phyloP scores from a whole-genome alignment of 2,113 vertebrate species.

The Nothocercus julius region DNA sequence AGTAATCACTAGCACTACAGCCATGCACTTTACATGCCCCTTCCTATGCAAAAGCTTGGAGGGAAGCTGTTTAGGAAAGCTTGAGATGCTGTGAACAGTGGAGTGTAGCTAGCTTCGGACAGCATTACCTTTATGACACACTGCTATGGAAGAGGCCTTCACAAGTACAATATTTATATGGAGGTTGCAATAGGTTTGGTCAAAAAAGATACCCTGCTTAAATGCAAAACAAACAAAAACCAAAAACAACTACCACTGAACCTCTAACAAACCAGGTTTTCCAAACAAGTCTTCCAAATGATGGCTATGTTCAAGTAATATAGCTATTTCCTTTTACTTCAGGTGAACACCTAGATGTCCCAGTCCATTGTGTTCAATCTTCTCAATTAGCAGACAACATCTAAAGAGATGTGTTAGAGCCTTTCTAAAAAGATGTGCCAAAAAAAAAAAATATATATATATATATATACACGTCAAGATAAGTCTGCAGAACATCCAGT shows the following conservation, averaged over 20 bases:
- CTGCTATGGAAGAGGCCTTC: neutral
- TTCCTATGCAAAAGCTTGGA: neutral
- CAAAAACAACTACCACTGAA: neutral
- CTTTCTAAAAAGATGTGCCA: neutral
- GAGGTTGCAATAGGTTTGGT: neutral
- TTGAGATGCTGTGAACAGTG: neutral
- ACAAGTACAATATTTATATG: neutral
- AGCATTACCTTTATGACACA: neutral
- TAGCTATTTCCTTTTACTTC: neutral
- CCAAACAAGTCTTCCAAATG: neutral
- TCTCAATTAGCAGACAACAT: neutral
- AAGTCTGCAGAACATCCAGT: neutral
- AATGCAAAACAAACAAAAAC: neutral
- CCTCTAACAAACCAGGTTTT: neutral
- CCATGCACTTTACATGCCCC: neutral
- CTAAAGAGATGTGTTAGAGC: neutral
- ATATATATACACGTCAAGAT: neutral
- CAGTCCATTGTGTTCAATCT: neutral
- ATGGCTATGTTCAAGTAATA: neutral
- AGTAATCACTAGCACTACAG: neutral
- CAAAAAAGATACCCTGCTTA: neutral
- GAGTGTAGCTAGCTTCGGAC: neutral
- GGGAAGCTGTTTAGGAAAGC: neutral
- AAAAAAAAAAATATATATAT: too few species aligned
- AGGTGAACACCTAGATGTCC: neutral